Evolutionary conservation across 2,113 vertebrate species (phyloP).

Genomic region (Isichthys henryi): DNA sequence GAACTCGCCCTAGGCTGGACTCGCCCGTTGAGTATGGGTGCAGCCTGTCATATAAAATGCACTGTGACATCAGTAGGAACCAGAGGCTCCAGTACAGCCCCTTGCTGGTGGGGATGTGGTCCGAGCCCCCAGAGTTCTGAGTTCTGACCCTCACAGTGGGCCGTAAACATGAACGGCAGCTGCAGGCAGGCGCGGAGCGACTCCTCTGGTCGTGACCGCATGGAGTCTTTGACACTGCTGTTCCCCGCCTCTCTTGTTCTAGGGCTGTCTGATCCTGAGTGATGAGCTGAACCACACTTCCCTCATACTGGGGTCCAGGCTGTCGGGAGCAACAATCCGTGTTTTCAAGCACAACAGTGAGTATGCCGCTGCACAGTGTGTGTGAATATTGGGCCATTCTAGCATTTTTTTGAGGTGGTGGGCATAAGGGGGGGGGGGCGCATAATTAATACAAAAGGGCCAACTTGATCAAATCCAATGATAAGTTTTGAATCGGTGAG

Average conservation of each 20-base stretch:
- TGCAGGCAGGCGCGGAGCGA: not conserved
- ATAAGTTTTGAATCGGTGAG: not conserved
- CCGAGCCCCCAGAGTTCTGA: slow-evolving; percentile 27
- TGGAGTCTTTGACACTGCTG: not conserved
- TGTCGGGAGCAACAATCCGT: slow-evolving; percentile 81
- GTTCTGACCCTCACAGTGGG: not conserved
- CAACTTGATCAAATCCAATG: not conserved
- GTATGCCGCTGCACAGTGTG: slow-evolving; percentile 40
- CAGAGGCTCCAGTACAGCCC: slow-evolving; percentile 37
- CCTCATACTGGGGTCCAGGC: slow-evolving; percentile 79
- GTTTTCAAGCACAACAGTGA: slow-evolving; percentile 93
- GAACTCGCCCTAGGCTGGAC: not conserved
- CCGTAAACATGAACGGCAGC: not conserved
- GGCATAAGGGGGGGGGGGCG: not conserved
- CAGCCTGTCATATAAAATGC: not conserved
- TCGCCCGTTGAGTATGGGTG: no score
- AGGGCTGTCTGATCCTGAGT: slow-evolving; percentile 92
- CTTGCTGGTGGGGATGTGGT: not conserved
- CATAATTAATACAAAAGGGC: not conserved
- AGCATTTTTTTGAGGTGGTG: not conserved
- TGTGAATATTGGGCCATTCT: not conserved
- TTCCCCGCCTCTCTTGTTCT: slow-evolving; percentile 36
- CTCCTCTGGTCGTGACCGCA: not conserved
- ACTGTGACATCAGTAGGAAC: slow-evolving; percentile 22
- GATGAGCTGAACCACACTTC: slow-evolving; percentile 90